Conservation (phyloP, 2,797 vertebrate species). For the Poeciliopsis presidionis region DNA sequence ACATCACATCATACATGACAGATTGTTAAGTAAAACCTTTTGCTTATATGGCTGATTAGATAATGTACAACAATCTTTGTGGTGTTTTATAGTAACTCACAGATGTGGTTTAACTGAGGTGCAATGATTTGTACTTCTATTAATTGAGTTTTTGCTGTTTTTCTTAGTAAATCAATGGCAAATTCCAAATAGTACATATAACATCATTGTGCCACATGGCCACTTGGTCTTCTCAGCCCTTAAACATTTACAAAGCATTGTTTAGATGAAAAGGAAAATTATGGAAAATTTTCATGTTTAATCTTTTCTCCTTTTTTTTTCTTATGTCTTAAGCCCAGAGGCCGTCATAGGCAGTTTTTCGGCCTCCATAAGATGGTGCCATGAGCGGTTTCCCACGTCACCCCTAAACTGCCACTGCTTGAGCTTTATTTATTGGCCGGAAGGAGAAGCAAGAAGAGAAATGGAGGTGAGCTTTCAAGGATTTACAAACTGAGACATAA, state of each 20-base stretch:
- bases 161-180: not conserved
- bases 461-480: not conserved
- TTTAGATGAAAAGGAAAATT: not conserved
- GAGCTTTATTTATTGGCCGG: not conserved
- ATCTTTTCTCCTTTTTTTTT: not conserved
- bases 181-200: not conserved
- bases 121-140: not conserved
- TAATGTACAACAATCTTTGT: not conserved
- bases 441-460: not conserved
- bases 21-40: not conserved
- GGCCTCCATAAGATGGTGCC: no score
- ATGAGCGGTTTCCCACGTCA: no score
- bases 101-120: not conserved
- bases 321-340: no score
- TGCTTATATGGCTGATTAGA: not conserved
- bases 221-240: not conserved
- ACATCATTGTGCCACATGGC: not conserved
- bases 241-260: not conserved
- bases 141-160: not conserved
- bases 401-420: not conserved
- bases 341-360: no score
- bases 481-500: not conserved
- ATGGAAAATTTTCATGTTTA: not conserved
- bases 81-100: not conserved
- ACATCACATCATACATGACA: not conserved